phyloP scores from a whole-genome alignment of 2,797 vertebrate species.

The Thamnophis elegans region DNA sequence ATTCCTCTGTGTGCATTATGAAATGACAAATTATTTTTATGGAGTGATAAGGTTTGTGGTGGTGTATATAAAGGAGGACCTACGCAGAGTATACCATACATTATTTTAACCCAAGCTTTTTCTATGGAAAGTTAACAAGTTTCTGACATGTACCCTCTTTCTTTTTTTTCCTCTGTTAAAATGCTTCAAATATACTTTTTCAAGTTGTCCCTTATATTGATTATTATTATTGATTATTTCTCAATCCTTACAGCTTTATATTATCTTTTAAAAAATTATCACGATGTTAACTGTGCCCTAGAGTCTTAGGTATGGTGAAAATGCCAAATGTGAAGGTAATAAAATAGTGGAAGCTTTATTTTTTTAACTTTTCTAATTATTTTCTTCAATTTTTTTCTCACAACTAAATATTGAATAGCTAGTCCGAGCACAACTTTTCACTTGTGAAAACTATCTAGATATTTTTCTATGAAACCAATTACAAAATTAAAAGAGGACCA shows the following conservation, averaged over 20 bases:
- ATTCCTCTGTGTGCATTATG: not conserved
- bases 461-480: not conserved
- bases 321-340: not conserved
- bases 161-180: not conserved
- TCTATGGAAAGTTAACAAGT: not conserved
- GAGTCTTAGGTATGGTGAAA: not conserved
- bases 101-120: not conserved
- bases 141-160: not conserved
- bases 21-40: not conserved
- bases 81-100: not conserved
- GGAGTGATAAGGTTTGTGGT: not conserved
- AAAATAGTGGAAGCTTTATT: not conserved
- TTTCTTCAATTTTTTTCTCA: not conserved
- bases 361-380: not conserved
- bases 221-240: not conserved
- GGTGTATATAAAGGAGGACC: not conserved
- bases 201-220: not conserved
- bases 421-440: not conserved
- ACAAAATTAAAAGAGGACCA: too few species aligned
- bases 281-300: not conserved
- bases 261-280: not conserved
- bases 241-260: not conserved
- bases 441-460: not conserved
- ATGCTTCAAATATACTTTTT: not conserved
- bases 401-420: not conserved